phyloP scores from a whole-genome alignment of 2,113 vertebrate species.

The Pteruthius melanotis region DNA sequence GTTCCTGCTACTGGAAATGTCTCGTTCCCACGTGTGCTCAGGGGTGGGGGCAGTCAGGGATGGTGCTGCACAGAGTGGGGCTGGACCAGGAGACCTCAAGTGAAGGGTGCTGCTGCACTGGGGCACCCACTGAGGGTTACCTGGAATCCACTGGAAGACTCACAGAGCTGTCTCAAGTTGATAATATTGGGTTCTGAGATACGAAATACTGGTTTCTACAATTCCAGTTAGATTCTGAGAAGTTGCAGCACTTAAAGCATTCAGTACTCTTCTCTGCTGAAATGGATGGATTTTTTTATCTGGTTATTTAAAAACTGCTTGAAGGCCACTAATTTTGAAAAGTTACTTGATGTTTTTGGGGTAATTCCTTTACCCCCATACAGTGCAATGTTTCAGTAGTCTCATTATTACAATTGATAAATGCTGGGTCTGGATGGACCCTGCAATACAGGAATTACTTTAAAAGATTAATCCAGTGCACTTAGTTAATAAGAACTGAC shows the following conservation, averaged over 20 bases:
- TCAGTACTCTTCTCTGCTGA: background rate
- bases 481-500: background rate
- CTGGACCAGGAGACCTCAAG: background rate
- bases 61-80: background rate
- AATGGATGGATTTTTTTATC: background rate
- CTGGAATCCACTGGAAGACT: background rate
- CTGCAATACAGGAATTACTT: background rate
- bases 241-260: background rate
- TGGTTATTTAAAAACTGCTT: background rate
- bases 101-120: background rate
- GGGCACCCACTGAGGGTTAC: background rate
- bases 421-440: background rate
- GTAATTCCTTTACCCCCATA: background rate
- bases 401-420: background rate
- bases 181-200: background rate
- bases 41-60: background rate
- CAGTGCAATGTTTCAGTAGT: background rate
- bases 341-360: background rate
- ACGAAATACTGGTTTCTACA: background rate
- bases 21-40: background rate
- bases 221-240: background rate
- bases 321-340: background rate
- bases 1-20: background rate
- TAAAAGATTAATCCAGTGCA: background rate
- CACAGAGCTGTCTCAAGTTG: background rate